These are phyloP conservation scores for Ceryle rudis DNA, from an alignment of 2,797 vertebrate genomes.

Conservation along the genomic window DNA sequence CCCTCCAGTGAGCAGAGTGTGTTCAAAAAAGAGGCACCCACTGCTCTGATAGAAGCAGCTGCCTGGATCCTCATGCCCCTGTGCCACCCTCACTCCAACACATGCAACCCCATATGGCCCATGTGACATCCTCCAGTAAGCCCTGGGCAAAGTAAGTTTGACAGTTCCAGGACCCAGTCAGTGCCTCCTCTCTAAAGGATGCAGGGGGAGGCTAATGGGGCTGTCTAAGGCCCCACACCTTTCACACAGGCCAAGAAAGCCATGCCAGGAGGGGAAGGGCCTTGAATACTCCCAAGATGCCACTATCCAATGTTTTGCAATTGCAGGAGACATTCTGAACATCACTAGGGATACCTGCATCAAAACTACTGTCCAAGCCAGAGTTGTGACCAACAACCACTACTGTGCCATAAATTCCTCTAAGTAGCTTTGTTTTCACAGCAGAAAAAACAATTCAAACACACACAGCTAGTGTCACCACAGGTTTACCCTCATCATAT, in stretches of 20 bases:
- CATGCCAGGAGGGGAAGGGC: fast-evolving
- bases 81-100: fast-evolving
- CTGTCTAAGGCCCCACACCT: neutral
- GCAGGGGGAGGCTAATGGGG: fast-evolving
- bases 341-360: neutral
- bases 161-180: neutral
- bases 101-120: neutral
- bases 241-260: neutral
- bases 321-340: neutral
- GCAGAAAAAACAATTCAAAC: neutral
- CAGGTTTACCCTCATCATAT: neutral
- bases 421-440: fast-evolving
- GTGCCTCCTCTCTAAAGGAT: neutral
- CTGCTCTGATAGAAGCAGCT: neutral
- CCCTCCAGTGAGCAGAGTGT: neutral
- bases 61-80: fast-evolving
- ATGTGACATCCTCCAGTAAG: neutral
- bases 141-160: neutral
- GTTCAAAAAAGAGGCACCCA: neutral
- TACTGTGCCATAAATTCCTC: neutral
- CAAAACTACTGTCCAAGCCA: neutral
- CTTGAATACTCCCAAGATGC: neutral
- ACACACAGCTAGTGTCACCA: neutral
- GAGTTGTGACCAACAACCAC: neutral
- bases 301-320: neutral